Conservation (phyloP, 2,113 vertebrate species). For the Condylura cristata region DNA sequence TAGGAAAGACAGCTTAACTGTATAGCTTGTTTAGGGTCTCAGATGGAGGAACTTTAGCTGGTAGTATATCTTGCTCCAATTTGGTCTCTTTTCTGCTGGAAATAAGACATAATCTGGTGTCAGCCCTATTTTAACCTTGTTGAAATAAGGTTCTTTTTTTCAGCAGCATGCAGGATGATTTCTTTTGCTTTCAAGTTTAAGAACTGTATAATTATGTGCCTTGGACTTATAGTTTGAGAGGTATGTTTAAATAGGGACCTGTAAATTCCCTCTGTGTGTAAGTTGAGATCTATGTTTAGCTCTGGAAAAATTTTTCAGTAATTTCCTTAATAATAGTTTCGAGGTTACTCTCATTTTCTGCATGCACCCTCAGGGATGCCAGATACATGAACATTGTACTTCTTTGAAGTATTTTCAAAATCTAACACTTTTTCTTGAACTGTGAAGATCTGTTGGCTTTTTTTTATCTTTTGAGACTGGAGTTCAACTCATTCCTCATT, state of each 20-base stretch:
- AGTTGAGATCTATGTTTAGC: constrained; percentile 39
- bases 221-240: constrained; percentile 13
- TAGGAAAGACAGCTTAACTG: background rate
- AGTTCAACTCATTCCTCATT: constrained; percentile 47
- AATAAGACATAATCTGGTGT: background rate
- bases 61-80: constrained; percentile 26
- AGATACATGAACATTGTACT: background rate
- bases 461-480: background rate
- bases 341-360: constrained; percentile 44
- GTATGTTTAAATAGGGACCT: constrained; percentile 34
- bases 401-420: constrained; percentile 27
- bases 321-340: constrained; percentile 38
- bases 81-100: background rate
- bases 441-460: background rate
- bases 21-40: background rate
- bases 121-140: background rate
- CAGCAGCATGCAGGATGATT: background rate
- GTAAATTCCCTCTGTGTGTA: constrained; percentile 27
- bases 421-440: constrained; percentile 7
- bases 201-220: background rate
- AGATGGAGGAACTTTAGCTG: background rate
- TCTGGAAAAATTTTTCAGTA: constrained; percentile 23
- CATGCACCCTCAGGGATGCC: constrained; percentile 16
- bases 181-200: constrained; percentile 51
- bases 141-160: constrained; percentile 14